phyloP scores from a whole-genome alignment of 2,797 vertebrate genomes.

The Hippopotamyrus pictus region DNA sequence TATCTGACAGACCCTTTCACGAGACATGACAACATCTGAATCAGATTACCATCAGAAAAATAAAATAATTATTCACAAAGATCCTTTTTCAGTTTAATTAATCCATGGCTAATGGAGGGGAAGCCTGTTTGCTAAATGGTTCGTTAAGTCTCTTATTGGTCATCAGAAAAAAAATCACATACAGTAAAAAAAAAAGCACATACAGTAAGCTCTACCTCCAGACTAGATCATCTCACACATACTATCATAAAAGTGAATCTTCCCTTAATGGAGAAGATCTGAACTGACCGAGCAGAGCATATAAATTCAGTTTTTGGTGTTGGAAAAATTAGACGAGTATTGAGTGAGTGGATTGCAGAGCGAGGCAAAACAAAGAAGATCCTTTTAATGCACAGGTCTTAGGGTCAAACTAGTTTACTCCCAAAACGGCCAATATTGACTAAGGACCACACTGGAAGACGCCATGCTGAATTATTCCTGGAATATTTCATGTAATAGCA shows the following conservation, averaged over 20 bases:
- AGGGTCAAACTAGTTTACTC: conserved; percentile 24
- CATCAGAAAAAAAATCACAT: background rate
- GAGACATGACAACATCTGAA: background rate
- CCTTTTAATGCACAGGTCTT: conserved; percentile 49
- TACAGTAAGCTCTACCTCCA: background rate
- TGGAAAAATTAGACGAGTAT: background rate
- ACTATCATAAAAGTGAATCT: background rate
- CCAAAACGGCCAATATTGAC: conserved; percentile 52
- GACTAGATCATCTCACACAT: background rate
- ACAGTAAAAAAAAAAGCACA: background rate
- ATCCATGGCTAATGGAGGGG: conserved; percentile 33
- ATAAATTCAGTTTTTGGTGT: background rate
- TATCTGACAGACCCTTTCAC: background rate
- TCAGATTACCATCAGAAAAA: conserved; percentile 21
- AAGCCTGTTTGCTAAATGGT: background rate
- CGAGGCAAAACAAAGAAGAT: conserved; percentile 49
- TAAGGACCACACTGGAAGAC: conserved; percentile 32
- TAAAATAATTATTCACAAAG: conserved; percentile 20
- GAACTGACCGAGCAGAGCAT: background rate
- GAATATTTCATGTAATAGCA: conserved; percentile 60
- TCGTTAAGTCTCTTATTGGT: background rate
- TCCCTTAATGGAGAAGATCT: background rate
- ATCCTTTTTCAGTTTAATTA: conserved; percentile 37
- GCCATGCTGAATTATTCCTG: conserved; percentile 50
- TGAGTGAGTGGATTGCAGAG: conserved; percentile 44